A percentile compares a stretch with the other conserved stretches of the same genome.
Conservation (phyloP, 2,113 vertebrate species). For the Grantiella picta region DNA sequence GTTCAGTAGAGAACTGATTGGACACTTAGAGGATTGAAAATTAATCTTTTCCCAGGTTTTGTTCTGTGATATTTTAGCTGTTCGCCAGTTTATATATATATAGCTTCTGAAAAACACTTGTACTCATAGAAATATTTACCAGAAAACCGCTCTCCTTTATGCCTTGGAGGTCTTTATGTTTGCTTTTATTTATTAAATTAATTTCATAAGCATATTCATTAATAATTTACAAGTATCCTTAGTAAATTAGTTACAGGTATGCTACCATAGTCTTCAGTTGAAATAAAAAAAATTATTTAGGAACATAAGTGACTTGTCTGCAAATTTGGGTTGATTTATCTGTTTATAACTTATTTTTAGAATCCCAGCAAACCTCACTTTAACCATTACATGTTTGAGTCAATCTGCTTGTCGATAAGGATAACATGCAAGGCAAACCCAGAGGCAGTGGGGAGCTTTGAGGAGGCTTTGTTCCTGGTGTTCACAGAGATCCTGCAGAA, state of each 20-base stretch:
- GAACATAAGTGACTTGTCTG: neutral
- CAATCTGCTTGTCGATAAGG: constrained; percentile 92
- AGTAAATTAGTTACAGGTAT: neutral
- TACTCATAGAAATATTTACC: neutral
- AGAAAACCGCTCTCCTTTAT: neutral
- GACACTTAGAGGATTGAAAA: neutral
- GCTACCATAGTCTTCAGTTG: neutral
- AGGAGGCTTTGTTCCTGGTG: constrained; percentile 95
- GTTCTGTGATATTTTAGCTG: neutral
- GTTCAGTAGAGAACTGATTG: neutral
- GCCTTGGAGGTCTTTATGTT: neutral
- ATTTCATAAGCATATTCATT: neutral
- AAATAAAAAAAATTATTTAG: neutral
- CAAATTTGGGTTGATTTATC: neutral
- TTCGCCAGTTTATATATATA: neutral
- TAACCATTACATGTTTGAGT: constrained; percentile 99
- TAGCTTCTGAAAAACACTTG: neutral
- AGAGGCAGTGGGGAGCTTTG: constrained; percentile 87
- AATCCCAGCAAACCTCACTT: constrained; percentile 99
- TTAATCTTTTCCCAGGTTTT: neutral
- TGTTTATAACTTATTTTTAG: constrained; percentile 68
- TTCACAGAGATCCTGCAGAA: constrained; percentile 97
- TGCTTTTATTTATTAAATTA: neutral
- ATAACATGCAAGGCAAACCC: constrained; percentile 96
- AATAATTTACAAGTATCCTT: neutral